Percentiles rank a stretch among this genome's conserved stretches.
phyloP scores from a whole-genome alignment of 2,888 invertebrate genomes.

The Margaritifera margaritifera region DNA sequence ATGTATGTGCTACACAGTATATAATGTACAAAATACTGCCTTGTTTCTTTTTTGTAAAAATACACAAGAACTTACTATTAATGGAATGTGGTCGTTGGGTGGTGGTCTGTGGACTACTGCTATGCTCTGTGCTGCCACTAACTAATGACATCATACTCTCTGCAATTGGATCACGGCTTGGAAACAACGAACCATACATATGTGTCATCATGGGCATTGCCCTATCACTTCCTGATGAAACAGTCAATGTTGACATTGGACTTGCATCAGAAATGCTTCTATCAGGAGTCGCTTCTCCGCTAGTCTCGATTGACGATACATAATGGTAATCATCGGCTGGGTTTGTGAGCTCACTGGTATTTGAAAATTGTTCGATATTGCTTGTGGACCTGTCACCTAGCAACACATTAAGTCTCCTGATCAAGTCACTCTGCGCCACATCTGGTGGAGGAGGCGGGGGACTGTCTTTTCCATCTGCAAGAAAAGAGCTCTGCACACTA shows the following conservation, averaged over 20 bases:
- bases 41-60: not conserved
- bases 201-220: slow-evolving; percentile 64
- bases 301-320: slow-evolving; percentile 77
- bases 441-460: slow-evolving; percentile 71
- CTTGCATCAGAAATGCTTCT: slow-evolving; percentile 86
- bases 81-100: slow-evolving; percentile 82
- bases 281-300: slow-evolving; percentile 77
- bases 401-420: slow-evolving; percentile 87
- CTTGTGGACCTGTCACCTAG: slow-evolving; percentile 80
- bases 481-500: not conserved
- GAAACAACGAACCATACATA: slow-evolving; percentile 47
- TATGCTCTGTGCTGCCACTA: slow-evolving; percentile 77
- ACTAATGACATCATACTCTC: slow-evolving; percentile 85
- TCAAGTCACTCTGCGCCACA: slow-evolving; percentile 83
- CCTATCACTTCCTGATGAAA: slow-evolving; percentile 83
- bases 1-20: not conserved
- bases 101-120: slow-evolving; percentile 83
- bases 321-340: slow-evolving; percentile 72
- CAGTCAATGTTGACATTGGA: slow-evolving; percentile 91
- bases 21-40: not conserved
- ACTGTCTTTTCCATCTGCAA: slow-evolving; percentile 43
- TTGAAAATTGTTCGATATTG: slow-evolving; percentile 5
- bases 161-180: slow-evolving; percentile 74
- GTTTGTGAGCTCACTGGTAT: slow-evolving; percentile 21
- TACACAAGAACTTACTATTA: slow-evolving; percentile 77